phyloP scores from a whole-genome alignment of 2,888 invertebrate species.

The Ichneumon xanthorius region DNA sequence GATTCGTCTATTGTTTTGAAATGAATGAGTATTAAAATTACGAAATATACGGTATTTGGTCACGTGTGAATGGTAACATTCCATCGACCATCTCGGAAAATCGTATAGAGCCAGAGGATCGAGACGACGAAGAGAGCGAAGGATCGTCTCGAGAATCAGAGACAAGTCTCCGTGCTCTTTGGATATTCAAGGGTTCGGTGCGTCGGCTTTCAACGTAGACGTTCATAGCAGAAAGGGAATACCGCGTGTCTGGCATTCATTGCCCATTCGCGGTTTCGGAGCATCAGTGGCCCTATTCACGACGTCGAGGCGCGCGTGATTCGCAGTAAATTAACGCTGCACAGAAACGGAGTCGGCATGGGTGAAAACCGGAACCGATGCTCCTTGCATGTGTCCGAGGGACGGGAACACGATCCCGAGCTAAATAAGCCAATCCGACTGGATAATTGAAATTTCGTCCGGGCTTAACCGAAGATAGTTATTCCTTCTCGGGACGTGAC shows the following conservation, averaged over 20 bases:
- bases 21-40: not conserved
- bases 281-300: conserved; percentile 66
- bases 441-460: conserved; percentile 59
- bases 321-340: conserved; percentile 73
- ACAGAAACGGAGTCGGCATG: conserved; percentile 48
- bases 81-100: not conserved
- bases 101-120: not conserved
- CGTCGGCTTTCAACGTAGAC: conserved; percentile 25
- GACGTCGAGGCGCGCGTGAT: conserved; percentile 63
- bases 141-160: conserved; percentile 40
- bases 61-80: conserved; percentile 6
- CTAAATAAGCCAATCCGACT: conserved; percentile 58
- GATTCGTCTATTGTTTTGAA: not conserved
- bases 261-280: conserved; percentile 70
- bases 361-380: conserved; percentile 7
- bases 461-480: too few relatives aligned
- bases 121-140: conserved; percentile 6
- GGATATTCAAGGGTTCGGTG: conserved; percentile 1
- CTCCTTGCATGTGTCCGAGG: conserved; percentile 40
- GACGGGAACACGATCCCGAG: conserved; percentile 58
- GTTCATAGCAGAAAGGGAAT: conserved; percentile 24
- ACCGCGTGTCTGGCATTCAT: conserved; percentile 68
- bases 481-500: too few relatives aligned
- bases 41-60: not conserved
- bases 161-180: conserved; percentile 2